Conservation (phyloP, 2,888 invertebrate species). For the Platerodrilus igneus region DNA sequence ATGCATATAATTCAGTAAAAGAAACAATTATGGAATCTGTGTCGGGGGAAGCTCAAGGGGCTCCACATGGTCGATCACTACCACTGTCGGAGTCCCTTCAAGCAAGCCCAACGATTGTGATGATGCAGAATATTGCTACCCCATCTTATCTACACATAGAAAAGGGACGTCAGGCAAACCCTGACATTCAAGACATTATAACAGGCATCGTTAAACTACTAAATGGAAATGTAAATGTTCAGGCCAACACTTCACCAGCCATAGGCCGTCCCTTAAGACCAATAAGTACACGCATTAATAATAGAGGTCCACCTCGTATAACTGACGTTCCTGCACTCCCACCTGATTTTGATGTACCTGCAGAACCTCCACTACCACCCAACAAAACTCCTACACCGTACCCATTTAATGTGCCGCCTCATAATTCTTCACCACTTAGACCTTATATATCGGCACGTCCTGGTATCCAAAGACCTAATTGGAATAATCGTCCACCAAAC, state of each 20-base stretch:
- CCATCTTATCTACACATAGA: conserved; percentile 46
- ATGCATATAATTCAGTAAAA: conserved; percentile 32
- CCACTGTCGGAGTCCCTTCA: conserved; percentile 62
- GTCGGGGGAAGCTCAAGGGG: conserved; percentile 74
- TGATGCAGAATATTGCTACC: conserved; percentile 53
- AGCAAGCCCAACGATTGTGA: conserved; percentile 48
- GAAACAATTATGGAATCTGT: no score
- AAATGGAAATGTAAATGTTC: conserved; percentile 84
- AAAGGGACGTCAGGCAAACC: conserved; percentile 56
- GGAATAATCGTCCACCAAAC: conserved; percentile 57
- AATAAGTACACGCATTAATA: conserved; percentile 75
- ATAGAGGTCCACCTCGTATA: conserved; percentile 83
- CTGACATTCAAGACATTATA: conserved; percentile 86
- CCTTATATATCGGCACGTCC: conserved; percentile 61
- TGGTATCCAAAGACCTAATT: conserved; percentile 50
- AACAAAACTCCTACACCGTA: conserved; percentile 63
- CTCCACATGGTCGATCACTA: conserved; percentile 66
- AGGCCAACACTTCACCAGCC: conserved; percentile 63
- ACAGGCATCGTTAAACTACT: conserved; percentile 83
- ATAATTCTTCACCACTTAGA: conserved; percentile 52
- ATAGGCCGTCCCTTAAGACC: conserved; percentile 60
- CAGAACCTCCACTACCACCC: conserved; percentile 50
- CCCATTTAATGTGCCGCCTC: conserved; percentile 69
- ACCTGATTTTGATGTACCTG: conserved; percentile 60
- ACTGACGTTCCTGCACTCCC: conserved; percentile 69